A percentile compares a stretch with the other conserved stretches of the same genome.
These are phyloP conservation scores for Cotesia glomerata DNA, from an alignment of 1,140 invertebrate genomes.

Conservation along the genomic window DNA sequence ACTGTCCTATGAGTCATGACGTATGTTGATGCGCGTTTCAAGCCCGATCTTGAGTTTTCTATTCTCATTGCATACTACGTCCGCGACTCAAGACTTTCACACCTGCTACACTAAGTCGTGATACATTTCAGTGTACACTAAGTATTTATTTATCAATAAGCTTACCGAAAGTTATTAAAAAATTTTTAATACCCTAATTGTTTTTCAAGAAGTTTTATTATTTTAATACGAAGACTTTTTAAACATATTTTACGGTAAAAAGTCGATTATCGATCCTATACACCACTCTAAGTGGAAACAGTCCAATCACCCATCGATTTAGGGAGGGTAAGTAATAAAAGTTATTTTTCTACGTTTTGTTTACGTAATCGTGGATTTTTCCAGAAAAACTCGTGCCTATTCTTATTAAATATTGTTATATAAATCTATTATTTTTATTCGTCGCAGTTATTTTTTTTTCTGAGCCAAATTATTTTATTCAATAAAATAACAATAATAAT, in stretches of 20 bases:
- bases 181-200: no score
- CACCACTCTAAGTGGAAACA: conserved; percentile 39
- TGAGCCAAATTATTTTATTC: background rate
- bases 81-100: no score
- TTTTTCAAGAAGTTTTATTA: no score
- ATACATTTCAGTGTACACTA: no score
- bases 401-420: background rate
- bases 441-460: background rate
- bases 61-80: no score
- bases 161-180: no score
- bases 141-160: no score
- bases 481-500: background rate
- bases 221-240: no score
- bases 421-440: background rate
- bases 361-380: conserved; percentile 24
- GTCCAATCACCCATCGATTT: conserved; percentile 32
- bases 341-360: background rate
- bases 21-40: no score
- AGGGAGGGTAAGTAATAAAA: conserved; percentile 41
- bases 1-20: no score
- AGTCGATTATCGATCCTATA: background rate
- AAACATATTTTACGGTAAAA: background rate
- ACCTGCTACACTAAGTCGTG: no score
- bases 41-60: no score
- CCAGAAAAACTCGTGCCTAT: background rate